Evolutionary conservation across 2,888 invertebrate species (phyloP).

Genomic region (Melanchra persicariae): DNA sequence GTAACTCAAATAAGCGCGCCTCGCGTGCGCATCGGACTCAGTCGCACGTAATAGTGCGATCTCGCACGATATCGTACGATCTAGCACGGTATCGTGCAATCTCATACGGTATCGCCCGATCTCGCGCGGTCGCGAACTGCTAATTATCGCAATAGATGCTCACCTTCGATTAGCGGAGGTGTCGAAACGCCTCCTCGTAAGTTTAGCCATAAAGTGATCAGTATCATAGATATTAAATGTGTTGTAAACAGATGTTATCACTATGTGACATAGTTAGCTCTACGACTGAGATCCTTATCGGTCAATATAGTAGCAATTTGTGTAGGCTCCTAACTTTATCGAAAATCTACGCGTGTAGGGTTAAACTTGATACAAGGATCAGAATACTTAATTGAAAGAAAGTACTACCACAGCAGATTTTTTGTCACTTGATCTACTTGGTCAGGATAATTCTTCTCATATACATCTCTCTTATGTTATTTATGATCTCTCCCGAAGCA

Average conservation of each 20-base stretch:
- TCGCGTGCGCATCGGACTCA: conserved; percentile 62
- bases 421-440: too few species aligned
- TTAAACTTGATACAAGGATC: neutral
- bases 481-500: too few species aligned
- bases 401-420: neutral
- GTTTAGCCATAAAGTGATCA: conserved; percentile 55
- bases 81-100: conserved; percentile 46
- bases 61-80: conserved; percentile 56
- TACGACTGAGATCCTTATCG: conserved; percentile 13
- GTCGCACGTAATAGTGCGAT: conserved; percentile 57
- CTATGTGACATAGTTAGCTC: neutral
- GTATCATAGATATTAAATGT: conserved; percentile 41
- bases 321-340: neutral
- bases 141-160: conserved; percentile 62
- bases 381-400: conserved; percentile 13
- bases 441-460: too few species aligned
- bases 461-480: too few species aligned
- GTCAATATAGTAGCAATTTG: neutral
- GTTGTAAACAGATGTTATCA: conserved; percentile 35
- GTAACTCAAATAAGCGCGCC: conserved; percentile 56
- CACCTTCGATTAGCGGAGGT: conserved; percentile 59
- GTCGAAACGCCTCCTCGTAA: conserved; percentile 63
- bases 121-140: conserved; percentile 61
- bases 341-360: neutral
- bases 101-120: conserved; percentile 52